These are phyloP conservation scores for Trachelipus rathkii DNA, from an alignment of 1,140 invertebrate species.

Conservation along the genomic window DNA sequence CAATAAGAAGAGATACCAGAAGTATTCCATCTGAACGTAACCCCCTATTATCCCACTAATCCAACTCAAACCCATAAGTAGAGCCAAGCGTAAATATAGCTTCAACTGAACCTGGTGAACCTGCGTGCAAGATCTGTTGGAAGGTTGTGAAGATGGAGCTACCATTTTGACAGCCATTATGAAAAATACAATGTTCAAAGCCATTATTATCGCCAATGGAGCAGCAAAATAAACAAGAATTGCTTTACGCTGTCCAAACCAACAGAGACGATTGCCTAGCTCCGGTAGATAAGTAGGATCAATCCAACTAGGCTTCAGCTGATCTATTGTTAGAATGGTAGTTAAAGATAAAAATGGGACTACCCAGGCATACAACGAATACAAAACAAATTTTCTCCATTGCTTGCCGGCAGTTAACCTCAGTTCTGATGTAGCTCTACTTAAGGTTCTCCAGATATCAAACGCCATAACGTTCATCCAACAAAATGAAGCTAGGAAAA, in stretches of 20 bases:
- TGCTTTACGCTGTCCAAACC: slow-evolving; percentile 56
- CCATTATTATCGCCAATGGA: slow-evolving; percentile 54
- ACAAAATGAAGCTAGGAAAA: slow-evolving; percentile 88
- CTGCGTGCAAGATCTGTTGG: slow-evolving; percentile 48
- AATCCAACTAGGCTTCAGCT: slow-evolving; percentile 49
- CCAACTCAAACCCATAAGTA: slow-evolving; percentile 59
- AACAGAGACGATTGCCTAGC: slow-evolving; percentile 55
- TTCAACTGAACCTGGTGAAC: slow-evolving; percentile 52
- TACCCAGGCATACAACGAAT: slow-evolving; percentile 58
- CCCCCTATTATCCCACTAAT: slow-evolving; percentile 55
- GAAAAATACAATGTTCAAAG: slow-evolving; percentile 56
- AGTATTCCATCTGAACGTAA: slow-evolving; percentile 50
- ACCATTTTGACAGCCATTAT: slow-evolving; percentile 56
- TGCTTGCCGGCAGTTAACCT: slow-evolving; percentile 51
- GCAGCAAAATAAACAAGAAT: slow-evolving; percentile 57
- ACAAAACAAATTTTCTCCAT: slow-evolving; percentile 53
- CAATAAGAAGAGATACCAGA: slow-evolving; percentile 57
- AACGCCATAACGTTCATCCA: slow-evolving; percentile 96
- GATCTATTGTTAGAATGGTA: slow-evolving; percentile 54
- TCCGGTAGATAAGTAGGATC: slow-evolving; percentile 51
- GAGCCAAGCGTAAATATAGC: slow-evolving; percentile 58
- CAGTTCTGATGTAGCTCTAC: slow-evolving; percentile 55
- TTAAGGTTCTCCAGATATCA: slow-evolving; percentile 68
- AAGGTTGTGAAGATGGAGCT: slow-evolving; percentile 51
- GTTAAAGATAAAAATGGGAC: slow-evolving; percentile 54